Conservation (phyloP, 1,140 invertebrate species). For the Cydia splendana region DNA sequence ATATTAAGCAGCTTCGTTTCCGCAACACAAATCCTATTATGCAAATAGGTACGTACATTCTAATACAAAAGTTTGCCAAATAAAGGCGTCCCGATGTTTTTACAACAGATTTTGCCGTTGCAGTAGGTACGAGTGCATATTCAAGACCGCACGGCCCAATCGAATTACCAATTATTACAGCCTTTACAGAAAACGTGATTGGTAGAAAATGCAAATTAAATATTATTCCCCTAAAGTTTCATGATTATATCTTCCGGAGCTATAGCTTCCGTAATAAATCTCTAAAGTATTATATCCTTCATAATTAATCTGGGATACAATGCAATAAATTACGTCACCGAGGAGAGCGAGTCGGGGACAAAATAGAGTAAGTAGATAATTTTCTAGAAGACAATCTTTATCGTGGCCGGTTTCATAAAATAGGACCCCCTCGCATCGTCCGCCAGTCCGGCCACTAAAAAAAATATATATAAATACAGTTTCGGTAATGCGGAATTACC, state of each 20-base stretch:
- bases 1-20: slow-evolving; percentile 31
- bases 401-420: slow-evolving; percentile 1
- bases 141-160: slow-evolving; percentile 21
- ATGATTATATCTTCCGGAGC: not conserved
- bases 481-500: not conserved
- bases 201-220: slow-evolving; percentile 3
- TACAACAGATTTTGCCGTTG: slow-evolving; percentile 27
- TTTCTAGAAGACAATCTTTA: slow-evolving; percentile 20
- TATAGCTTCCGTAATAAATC: slow-evolving; percentile 40
- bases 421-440: not conserved
- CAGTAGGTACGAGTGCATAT: slow-evolving; percentile 13
- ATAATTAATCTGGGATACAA: slow-evolving; percentile 49
- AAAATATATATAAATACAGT: not conserved
- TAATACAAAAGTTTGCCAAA: slow-evolving; percentile 33
- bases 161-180: slow-evolving; percentile 21
- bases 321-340: slow-evolving; percentile 44
- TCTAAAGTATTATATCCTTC: slow-evolving; percentile 43
- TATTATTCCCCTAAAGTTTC: slow-evolving; percentile 9
- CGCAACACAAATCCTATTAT: slow-evolving; percentile 31
- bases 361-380: slow-evolving; percentile 29
- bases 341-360: slow-evolving; percentile 7
- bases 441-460: not conserved
- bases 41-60: slow-evolving; percentile 30
- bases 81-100: slow-evolving; percentile 31
- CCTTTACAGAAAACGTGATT: slow-evolving; percentile 7